Conservation (phyloP, 2,797 vertebrate species). For the Craterocephalus amniculus region DNA sequence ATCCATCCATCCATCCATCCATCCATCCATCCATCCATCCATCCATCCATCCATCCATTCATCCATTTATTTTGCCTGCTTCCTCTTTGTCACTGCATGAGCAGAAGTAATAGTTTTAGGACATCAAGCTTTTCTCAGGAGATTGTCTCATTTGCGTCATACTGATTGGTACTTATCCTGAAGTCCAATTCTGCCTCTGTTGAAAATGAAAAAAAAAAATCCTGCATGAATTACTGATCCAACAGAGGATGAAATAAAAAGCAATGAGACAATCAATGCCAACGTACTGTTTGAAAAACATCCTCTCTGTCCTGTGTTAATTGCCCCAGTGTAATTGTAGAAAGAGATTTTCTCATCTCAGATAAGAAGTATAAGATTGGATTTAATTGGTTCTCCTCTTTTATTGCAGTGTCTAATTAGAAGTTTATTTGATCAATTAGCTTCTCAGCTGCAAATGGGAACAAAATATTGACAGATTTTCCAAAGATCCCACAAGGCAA, state of each 20-base stretch:
- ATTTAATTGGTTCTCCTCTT: slow-evolving; percentile 30
- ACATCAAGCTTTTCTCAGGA: slow-evolving; percentile 43
- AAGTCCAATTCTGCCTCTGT: slow-evolving; percentile 4
- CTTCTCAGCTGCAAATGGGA: slow-evolving; percentile 19
- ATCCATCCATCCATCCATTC: slow-evolving; percentile 30
- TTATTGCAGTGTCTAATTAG: slow-evolving; percentile 40
- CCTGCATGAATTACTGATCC: slow-evolving; percentile 32
- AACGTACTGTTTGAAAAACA: slow-evolving; percentile 19
- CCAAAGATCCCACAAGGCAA: slow-evolving; percentile 12
- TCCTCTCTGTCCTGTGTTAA: slow-evolving; percentile 5
- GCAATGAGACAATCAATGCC: slow-evolving; percentile 5
- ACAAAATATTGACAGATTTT: slow-evolving; percentile 42
- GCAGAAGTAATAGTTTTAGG: slow-evolving; percentile 47
- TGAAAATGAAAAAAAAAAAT: slow-evolving; percentile 18
- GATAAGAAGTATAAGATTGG: slow-evolving; percentile 35
- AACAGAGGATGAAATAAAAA: slow-evolving; percentile 21
- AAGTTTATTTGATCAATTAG: slow-evolving; percentile 50
- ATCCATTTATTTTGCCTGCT: slow-evolving; percentile 35
- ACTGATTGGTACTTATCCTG: neutral
- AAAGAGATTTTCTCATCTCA: slow-evolving; percentile 21
- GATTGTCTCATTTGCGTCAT: neutral
- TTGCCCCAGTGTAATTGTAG: slow-evolving; percentile 38
- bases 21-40: slow-evolving; percentile 36
- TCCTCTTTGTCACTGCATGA: slow-evolving; percentile 39
- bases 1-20: slow-evolving; percentile 39